These are phyloP conservation scores for Euplexia lucipara DNA, from an alignment of 2,888 invertebrate genomes.

Conservation along the genomic window DNA sequence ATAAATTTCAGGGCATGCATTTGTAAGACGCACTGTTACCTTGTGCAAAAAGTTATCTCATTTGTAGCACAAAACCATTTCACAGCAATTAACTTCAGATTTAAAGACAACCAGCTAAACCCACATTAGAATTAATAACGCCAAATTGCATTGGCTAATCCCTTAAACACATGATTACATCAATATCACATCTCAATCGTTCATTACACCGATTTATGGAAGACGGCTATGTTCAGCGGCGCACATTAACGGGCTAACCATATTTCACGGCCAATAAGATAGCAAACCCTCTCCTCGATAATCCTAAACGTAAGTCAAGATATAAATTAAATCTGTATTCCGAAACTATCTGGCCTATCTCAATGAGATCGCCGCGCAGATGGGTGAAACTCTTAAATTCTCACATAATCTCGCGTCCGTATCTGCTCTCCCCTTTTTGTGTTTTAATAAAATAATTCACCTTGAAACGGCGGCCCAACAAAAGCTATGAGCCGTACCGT, in stretches of 20 bases:
- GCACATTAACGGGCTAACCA: conserved; percentile 31
- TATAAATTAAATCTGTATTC: conserved; percentile 57
- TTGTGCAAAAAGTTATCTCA: background rate
- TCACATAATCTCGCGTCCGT: conserved; percentile 77
- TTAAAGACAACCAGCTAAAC: background rate
- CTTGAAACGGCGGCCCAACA: conserved; percentile 79
- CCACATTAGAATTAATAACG: background rate
- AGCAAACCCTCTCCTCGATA: conserved; percentile 42
- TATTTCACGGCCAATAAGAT: conserved; percentile 51
- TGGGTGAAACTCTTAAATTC: conserved; percentile 80
- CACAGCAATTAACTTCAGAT: background rate
- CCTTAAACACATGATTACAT: conserved; percentile 35
- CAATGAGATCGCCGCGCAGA: conserved; percentile 71
- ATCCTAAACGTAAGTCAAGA: conserved; percentile 45
- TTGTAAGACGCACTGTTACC: background rate
- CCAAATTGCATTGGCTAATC: conserved; percentile 32
- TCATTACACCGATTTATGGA: conserved; percentile 28
- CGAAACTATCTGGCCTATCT: conserved; percentile 69
- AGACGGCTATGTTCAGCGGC: conserved; percentile 32
- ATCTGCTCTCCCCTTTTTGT: conserved; percentile 78
- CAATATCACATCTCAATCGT: conserved; percentile 41
- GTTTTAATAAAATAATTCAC: conserved; percentile 85
- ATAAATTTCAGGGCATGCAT: no score
- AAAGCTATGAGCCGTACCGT: conserved; percentile 81
- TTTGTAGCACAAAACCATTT: background rate